These are phyloP conservation scores for Athrips mouffetella DNA, from an alignment of 2,888 invertebrate genomes.

Conservation along the genomic window DNA sequence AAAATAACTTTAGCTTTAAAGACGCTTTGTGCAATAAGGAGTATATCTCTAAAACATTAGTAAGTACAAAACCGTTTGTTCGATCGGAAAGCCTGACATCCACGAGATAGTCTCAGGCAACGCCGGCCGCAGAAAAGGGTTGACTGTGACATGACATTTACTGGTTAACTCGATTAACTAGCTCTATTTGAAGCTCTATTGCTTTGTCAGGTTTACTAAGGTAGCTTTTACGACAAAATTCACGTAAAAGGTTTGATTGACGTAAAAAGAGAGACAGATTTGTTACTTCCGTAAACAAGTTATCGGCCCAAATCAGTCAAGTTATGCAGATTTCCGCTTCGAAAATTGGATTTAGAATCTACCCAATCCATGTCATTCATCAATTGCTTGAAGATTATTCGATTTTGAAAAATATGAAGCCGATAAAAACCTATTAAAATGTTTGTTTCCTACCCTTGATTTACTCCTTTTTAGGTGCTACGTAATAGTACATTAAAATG, in stretches of 20 bases:
- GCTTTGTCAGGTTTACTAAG: slow-evolving; percentile 1
- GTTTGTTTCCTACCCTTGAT: too few species aligned
- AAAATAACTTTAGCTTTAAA: too few species aligned
- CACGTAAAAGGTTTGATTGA: too few species aligned
- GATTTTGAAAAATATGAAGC: background rate
- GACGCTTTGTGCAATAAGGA: too few species aligned
- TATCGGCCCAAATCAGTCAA: background rate
- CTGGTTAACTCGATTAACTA: slow-evolving; percentile 65
- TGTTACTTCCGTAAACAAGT: background rate
- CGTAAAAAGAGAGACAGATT: background rate
- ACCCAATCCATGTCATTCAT: slow-evolving; percentile 1
- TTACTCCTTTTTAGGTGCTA: too few species aligned
- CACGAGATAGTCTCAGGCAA: slow-evolving; percentile 1
- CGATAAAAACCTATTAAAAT: too few species aligned
- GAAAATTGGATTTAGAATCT: slow-evolving; percentile 4
- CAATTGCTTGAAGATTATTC: background rate
- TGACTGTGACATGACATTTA: slow-evolving; percentile 56
- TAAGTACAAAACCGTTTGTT: too few species aligned
- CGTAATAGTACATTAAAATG: too few species aligned
- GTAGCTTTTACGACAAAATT: too few species aligned
- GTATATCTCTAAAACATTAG: too few species aligned
- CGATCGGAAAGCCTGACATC: slow-evolving; percentile 14
- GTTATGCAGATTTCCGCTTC: slow-evolving; percentile 1
- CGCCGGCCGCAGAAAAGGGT: slow-evolving; percentile 39
- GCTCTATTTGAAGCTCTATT: slow-evolving; percentile 14